Evolutionary conservation across 1,140 invertebrate genomes (phyloP).

Genomic region (Drosophila pseudoananassae): DNA sequence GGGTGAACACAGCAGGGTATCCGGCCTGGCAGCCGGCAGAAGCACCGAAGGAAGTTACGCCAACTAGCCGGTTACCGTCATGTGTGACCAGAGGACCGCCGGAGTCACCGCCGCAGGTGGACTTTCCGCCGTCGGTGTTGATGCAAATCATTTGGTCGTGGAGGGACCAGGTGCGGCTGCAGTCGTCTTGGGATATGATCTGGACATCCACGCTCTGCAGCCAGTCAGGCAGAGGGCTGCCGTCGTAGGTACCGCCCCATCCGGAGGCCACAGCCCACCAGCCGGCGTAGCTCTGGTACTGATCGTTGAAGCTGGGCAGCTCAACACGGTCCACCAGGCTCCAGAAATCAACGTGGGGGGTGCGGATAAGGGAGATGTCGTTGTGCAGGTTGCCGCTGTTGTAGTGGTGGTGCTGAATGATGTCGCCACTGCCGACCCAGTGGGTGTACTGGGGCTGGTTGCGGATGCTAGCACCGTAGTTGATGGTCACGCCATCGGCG

Average conservation of each 20-base stretch:
- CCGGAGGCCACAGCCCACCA: conserved; percentile 60
- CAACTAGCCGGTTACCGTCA: conserved; percentile 43
- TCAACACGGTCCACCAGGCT: conserved; percentile 53
- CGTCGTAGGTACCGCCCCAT: conserved; percentile 59
- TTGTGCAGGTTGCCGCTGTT: conserved; percentile 48
- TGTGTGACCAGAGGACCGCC: conserved; percentile 84
- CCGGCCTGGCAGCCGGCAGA: conserved; percentile 69
- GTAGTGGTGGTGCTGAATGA: conserved; percentile 55
- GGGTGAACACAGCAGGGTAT: conserved; percentile 85
- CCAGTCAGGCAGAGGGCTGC: conserved; percentile 52
- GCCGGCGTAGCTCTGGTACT: conserved; percentile 41
- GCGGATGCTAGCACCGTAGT: conserved; percentile 67
- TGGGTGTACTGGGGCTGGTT: conserved; percentile 54
- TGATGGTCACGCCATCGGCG: conserved; percentile 50
- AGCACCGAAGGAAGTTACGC: conserved; percentile 48
- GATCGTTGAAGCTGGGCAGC: conserved; percentile 54
- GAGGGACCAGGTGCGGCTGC: conserved; percentile 28
- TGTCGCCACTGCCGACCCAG: conserved; percentile 43
- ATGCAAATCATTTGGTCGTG: conserved; percentile 63
- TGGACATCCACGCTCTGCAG: conserved; percentile 54
- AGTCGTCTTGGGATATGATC: conserved; percentile 40
- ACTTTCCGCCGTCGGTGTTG: conserved; percentile 55
- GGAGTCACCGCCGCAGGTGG: conserved; percentile 85
- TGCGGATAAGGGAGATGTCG: conserved; percentile 61
- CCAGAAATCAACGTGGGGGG: conserved; percentile 60